These are phyloP conservation scores for Drosophila ogumai DNA, from an alignment of 1,140 invertebrate species.

Conservation along the genomic window DNA sequence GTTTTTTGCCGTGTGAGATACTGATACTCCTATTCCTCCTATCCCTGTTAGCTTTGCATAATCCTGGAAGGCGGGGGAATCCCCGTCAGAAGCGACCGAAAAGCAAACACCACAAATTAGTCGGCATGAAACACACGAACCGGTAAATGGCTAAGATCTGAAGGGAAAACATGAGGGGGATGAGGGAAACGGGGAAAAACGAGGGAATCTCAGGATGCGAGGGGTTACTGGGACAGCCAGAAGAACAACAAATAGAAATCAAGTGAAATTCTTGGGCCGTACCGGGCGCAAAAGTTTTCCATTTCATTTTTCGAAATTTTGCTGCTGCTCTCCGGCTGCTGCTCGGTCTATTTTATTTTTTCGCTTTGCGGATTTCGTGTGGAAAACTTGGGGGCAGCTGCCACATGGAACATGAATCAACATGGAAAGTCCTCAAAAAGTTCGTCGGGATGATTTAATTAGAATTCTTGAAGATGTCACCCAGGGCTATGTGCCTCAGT, in stretches of 20 bases:
- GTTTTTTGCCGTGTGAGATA: conserved; percentile 64
- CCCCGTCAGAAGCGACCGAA: conserved; percentile 55
- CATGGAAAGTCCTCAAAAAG: conserved; percentile 75
- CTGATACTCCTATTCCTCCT: conserved; percentile 39
- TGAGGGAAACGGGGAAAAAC: background rate
- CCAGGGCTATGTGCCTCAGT: conserved; percentile 35
- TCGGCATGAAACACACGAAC: conserved; percentile 58
- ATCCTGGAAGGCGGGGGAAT: conserved; percentile 7
- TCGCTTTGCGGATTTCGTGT: conserved; percentile 44
- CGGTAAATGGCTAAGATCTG: conserved; percentile 41
- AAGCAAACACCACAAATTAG: conserved; percentile 81
- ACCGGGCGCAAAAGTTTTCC: conserved; percentile 50
- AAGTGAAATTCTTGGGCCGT: conserved; percentile 48
- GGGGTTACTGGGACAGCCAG: background rate
- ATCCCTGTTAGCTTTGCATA: conserved; percentile 14
- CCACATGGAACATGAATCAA: conserved; percentile 79
- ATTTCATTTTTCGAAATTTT: conserved; percentile 41
- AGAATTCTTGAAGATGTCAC: conserved; percentile 80
- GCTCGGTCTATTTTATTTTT: conserved; percentile 19
- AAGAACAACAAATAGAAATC: conserved; percentile 50
- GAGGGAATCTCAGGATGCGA: background rate
- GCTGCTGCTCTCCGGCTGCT: conserved; percentile 3
- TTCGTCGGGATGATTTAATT: conserved; percentile 79
- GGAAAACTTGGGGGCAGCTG: conserved; percentile 71
- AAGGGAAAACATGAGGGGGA: background rate